Evolutionary conservation across 1,140 invertebrate species (phyloP), one percentile per base, ranked within the genome.

Genomic region (Drosophila ficusphila): DNA sequence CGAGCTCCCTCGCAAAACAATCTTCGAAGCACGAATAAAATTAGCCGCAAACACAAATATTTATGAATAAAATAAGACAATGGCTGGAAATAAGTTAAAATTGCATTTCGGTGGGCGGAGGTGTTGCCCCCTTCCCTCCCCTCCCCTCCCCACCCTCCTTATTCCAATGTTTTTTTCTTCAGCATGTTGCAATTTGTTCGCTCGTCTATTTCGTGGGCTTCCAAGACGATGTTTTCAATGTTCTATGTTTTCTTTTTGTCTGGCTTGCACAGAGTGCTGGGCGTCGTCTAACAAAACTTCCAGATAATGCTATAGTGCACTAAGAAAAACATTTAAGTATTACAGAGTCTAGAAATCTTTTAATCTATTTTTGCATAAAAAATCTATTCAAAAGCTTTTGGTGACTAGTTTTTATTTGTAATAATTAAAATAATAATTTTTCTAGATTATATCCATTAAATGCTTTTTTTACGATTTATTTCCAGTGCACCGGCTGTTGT

Each of bases 51-150:
- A 54, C 46, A 76, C 41, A 62, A 65, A 65, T 77, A 29, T 64
- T 23, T 56, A 68, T 48, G 54, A 60, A 62, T 61, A 33, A 48
- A 72, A 60, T 48, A 36, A 77, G 82, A 89, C 83, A 86, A 88
- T 86, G 41, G 68, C 33, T 60, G 60, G 60, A 23, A 53, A 41
- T 14, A 53, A 61, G 51, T 27, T 27, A 38, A 60, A 72, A 76
- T 56, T 61, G 61, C 69, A 67, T 54, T 88, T 70, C 56, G 52
- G 74, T 89, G 83, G 77, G 83, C 65, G 83, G 70, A 77, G 73
- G 77, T 82, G 73, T 65, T 77, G 58, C 71, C 27, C 42, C 65
- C 25, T n/a, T n/a, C n/a, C 25, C 8, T 2, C 36, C 9, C 23
- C 25, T 4, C 19, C 25, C 9, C 25, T 25, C 2, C 14, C 33